Percentiles rank a stretch among this genome's conserved stretches.
phyloP scores from a whole-genome alignment of 2,888 invertebrate genomes.

The Nebria brevicollis region DNA sequence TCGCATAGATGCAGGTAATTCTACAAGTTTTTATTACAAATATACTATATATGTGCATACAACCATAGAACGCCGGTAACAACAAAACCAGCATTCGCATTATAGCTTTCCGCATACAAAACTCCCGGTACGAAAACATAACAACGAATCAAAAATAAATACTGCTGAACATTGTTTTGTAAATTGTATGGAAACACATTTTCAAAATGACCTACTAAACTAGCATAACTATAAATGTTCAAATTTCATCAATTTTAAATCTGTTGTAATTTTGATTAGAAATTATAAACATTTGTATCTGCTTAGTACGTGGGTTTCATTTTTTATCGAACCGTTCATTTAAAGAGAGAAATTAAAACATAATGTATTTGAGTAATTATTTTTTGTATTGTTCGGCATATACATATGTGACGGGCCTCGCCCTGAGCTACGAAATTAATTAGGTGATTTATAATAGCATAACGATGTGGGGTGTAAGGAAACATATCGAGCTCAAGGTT shows the following conservation, averaged over 20 bases:
- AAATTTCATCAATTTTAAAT: too few species aligned
- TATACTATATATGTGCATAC: too few species aligned
- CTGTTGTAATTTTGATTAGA: too few species aligned
- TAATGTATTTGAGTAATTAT: background rate
- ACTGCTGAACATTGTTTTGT: background rate
- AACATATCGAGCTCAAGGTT: background rate
- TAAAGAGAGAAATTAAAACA: background rate
- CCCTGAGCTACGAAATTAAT: background rate
- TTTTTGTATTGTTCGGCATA: background rate
- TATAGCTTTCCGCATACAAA: background rate
- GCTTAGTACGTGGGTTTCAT: background rate
- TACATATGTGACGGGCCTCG: background rate
- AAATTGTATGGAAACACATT: background rate
- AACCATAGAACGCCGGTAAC: background rate
- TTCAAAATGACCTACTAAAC: too few species aligned
- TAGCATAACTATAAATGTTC: too few species aligned
- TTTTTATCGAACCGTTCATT: background rate
- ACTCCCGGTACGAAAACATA: background rate
- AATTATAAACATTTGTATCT: too few species aligned
- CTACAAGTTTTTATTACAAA: background rate
- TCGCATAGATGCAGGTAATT: background rate
- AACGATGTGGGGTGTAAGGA: background rate
- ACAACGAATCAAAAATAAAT: background rate
- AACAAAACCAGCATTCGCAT: background rate
- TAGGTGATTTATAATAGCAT: background rate